Conservation (phyloP, 2,113 vertebrate species). For the Scomber colias region DNA sequence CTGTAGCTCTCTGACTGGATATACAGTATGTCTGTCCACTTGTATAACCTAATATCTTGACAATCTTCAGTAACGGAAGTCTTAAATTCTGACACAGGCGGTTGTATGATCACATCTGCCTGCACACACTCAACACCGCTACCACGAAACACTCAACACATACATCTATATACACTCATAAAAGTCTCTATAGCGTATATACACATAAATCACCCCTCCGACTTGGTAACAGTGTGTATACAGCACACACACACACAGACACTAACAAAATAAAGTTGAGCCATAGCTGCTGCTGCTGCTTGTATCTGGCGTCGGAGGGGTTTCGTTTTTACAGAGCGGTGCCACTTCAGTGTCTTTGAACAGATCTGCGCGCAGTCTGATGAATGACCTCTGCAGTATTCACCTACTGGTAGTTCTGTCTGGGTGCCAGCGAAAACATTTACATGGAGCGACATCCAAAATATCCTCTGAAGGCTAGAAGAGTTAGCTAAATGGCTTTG, state of each 20-base stretch:
- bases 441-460: conserved; percentile 33
- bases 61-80: conserved; percentile 34
- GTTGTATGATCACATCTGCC: conserved; percentile 36
- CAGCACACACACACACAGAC: conserved; percentile 57
- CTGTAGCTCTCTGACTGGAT: too few relatives aligned
- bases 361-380: conserved; percentile 18
- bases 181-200: conserved; percentile 46
- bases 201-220: conserved; percentile 58
- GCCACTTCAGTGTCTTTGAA: conserved; percentile 59
- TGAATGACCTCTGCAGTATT: conserved; percentile 33
- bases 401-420: conserved; percentile 19
- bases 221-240: conserved; percentile 56
- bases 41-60: too few relatives aligned
- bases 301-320: conserved; percentile 32
- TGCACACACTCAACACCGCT: conserved; percentile 6
- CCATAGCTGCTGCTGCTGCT: conserved; percentile 37
- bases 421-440: conserved; percentile 24
- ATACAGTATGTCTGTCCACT: too few relatives aligned
- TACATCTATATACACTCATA: conserved; percentile 53
- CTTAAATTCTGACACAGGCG: conserved; percentile 33
- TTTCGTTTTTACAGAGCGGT: conserved; percentile 70
- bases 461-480: conserved; percentile 27
- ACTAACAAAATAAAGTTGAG: conserved; percentile 64
- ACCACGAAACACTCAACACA: conserved; percentile 25
- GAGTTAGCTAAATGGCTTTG: conserved; percentile 53